Evolutionary conservation across 2,113 vertebrate genomes (phyloP).

Genomic region (Apodemus speciosus): DNA sequence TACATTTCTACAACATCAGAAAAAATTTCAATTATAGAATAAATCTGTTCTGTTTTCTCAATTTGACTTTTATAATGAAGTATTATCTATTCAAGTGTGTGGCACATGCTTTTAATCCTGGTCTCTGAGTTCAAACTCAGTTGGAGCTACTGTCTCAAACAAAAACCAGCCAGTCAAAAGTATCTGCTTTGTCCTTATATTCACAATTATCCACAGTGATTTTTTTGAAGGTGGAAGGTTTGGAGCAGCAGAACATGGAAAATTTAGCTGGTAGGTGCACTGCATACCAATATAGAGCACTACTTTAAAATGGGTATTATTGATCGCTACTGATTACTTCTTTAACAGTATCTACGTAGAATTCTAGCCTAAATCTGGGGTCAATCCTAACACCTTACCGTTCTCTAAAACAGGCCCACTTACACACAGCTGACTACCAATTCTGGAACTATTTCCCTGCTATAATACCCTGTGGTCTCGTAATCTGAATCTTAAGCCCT

Average conservation of each 20-base stretch:
- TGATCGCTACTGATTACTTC: constrained; percentile 3
- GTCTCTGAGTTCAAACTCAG: neutral
- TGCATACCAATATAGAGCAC: neutral
- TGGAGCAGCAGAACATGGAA: neutral
- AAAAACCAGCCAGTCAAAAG: neutral
- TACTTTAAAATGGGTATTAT: constrained; percentile 24
- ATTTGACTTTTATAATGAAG: constrained; percentile 27
- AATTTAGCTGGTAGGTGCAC: neutral
- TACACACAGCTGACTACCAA: neutral
- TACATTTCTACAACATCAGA: neutral
- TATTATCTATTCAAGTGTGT: neutral
- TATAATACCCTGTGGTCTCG: neutral
- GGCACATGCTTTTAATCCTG: neutral
- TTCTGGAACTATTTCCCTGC: neutral
- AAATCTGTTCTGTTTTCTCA: constrained; percentile 27
- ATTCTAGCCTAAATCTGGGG: neutral
- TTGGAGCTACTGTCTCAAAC: neutral
- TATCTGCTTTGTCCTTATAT: constrained; percentile 30
- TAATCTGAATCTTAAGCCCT: neutral
- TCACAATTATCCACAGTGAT: neutral
- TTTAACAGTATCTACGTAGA: constrained; percentile 22
- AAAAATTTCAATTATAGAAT: neutral
- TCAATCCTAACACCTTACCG: neutral
- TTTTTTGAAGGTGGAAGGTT: neutral
- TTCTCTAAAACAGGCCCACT: neutral